Percentiles rank a stretch among this genome's conserved stretches.
These are phyloP conservation scores for Candidula unifasciata DNA, from an alignment of 2,888 invertebrate species.

Conservation along the genomic window DNA sequence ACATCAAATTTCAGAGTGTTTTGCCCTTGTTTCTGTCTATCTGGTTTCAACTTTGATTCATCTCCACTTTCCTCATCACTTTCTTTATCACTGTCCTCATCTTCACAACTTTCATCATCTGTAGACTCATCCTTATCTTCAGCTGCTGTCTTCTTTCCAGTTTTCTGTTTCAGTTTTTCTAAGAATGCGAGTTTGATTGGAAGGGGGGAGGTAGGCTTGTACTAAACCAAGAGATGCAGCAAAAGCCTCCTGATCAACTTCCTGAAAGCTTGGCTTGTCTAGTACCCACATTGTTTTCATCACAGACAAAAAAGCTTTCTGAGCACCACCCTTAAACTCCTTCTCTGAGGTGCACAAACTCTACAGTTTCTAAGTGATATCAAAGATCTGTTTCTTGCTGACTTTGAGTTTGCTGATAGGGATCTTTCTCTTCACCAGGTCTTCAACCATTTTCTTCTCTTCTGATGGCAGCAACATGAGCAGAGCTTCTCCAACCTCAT, in stretches of 20 bases:
- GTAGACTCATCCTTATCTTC: slow-evolving; percentile 46
- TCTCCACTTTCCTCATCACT: slow-evolving; percentile 48
- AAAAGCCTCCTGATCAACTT: slow-evolving; percentile 42
- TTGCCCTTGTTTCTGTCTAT: neutral
- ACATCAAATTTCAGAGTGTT: slow-evolving; percentile 59
- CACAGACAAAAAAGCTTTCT: slow-evolving; percentile 80
- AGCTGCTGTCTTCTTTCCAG: slow-evolving; percentile 79
- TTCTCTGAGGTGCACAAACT: slow-evolving; percentile 88
- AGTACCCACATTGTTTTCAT: slow-evolving; percentile 52
- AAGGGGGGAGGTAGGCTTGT: no score
- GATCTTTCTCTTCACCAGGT: slow-evolving; percentile 87
- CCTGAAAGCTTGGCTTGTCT: slow-evolving; percentile 36
- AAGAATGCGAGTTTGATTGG: slow-evolving; percentile 93
- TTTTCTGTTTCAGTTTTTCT: slow-evolving; percentile 61
- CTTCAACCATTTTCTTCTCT: slow-evolving; percentile 86
- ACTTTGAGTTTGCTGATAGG: slow-evolving; percentile 91
- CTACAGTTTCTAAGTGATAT: slow-evolving; percentile 91
- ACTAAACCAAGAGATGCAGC: slow-evolving; percentile 88
- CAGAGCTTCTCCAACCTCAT: slow-evolving; percentile 90
- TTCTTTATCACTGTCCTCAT: slow-evolving; percentile 4
- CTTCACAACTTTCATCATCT: slow-evolving; percentile 45
- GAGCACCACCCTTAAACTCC: slow-evolving; percentile 91
- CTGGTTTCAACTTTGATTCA: slow-evolving; percentile 56
- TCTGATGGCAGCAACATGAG: slow-evolving; percentile 92
- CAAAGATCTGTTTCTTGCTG: slow-evolving; percentile 88